Evolutionary conservation across 2,888 invertebrate species (phyloP), one percentile per base, ranked within the genome.

Genomic region (Drosophila stalkeri): DNA sequence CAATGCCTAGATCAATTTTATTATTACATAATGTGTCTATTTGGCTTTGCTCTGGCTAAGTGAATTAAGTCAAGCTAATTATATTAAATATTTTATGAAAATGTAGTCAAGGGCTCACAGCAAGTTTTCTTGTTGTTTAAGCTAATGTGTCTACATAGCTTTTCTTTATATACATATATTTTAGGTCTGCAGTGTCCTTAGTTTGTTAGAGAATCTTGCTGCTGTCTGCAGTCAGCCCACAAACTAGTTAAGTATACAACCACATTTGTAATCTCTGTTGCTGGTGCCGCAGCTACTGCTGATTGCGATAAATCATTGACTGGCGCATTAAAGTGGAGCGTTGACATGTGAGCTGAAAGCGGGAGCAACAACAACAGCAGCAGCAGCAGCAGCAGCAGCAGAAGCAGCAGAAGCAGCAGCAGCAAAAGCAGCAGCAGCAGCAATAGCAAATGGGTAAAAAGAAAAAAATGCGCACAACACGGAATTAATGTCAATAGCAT

Each of bases 401-500:
- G 70, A 52, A 49, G 39, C 46, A 44, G 35, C 44, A 41, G 11
- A 35, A 47, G 33, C 39, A 47, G 18, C 52, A 41, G 41, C 33
- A 20, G 43, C 47, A 64, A 6, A 2, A 41, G 39, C 31, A 2
- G 23, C 3, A 23, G 23, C 23, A 23, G 27, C 27, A 27, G 27
- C 27, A 27, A 27, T 27, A 27, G 43, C 47, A 64, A 52, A 31
- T 57, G 66, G 72, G 64, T 74, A 72, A 71, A 66, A 71, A 66
- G 62, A 69, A 75, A 80, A 85, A 86, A 80, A 86, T 82, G 86
- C 82, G 84, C 87, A 84, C 87, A 83, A 81, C 81, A 79, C 77
- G 86, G 83, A 88, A 88, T 90, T 88, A 88, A 89, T 87, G 90
- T 85, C 89, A 90, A 81, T 81, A 69, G 69, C 68, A 83, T 81